Percentiles rank a stretch among this genome's conserved stretches.
Conservation (phyloP, 2,888 invertebrate species). For the Stegophylla sp. region DNA sequence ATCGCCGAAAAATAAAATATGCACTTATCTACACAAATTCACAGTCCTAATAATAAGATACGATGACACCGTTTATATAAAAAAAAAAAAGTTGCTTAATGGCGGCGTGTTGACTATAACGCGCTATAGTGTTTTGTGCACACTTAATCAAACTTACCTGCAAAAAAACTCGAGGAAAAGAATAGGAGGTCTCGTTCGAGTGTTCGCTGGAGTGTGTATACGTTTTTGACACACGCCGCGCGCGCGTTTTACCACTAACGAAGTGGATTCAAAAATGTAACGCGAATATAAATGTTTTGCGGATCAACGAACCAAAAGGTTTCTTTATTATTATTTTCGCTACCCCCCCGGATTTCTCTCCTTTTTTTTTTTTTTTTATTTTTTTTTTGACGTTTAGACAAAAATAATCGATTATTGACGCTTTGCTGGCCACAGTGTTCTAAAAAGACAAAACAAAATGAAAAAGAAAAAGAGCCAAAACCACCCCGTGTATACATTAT, state of each 20-base stretch:
- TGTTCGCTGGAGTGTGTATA: slow-evolving; percentile 44
- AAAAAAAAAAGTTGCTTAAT: not conserved
- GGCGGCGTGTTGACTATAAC: not conserved
- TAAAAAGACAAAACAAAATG: slow-evolving; percentile 10
- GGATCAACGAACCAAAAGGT: slow-evolving; percentile 56
- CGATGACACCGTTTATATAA: not conserved
- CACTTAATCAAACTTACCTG: slow-evolving; percentile 35
- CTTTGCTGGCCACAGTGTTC: slow-evolving; percentile 47
- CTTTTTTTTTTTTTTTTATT: too few species aligned
- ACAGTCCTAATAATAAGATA: too few species aligned
- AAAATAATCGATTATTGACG: slow-evolving; percentile 59
- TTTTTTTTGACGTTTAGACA: slow-evolving; percentile 50
- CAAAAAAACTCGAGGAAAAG: slow-evolving; percentile 24
- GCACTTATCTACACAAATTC: too few species aligned
- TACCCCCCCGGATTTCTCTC: slow-evolving; percentile 28
- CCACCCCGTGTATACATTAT: slow-evolving; percentile 42
- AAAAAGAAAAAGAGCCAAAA: slow-evolving; percentile 14
- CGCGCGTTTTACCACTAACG: slow-evolving; percentile 37
- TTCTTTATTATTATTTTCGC: slow-evolving; percentile 38
- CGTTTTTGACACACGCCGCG: slow-evolving; percentile 37
- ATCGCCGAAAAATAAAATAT: too few species aligned
- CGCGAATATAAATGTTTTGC: slow-evolving; percentile 47
- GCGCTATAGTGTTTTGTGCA: slow-evolving; percentile 6
- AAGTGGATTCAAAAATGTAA: slow-evolving; percentile 58
- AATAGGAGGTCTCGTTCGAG: slow-evolving; percentile 31